phyloP scores from a whole-genome alignment of 2,888 invertebrate genomes.

The Plebejus anna region DNA sequence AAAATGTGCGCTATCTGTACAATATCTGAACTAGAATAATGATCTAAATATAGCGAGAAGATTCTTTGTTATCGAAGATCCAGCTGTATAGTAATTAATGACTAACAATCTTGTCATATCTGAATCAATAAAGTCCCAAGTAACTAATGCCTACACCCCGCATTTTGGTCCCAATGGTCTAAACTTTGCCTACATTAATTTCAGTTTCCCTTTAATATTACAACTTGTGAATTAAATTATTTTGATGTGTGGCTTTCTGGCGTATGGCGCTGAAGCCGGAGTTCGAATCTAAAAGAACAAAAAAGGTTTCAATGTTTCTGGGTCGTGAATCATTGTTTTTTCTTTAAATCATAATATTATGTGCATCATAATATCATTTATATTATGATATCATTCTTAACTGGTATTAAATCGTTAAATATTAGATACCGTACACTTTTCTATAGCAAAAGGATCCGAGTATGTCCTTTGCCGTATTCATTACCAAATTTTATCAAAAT shows the following conservation, averaged over 20 bases:
- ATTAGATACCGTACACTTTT: too few relatives aligned
- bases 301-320: not conserved
- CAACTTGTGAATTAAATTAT: conserved; percentile 11
- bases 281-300: not conserved
- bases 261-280: too few relatives aligned
- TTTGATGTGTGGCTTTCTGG: not conserved
- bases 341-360: not conserved
- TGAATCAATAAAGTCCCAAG: conserved; percentile 11
- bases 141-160: not conserved
- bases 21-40: too few relatives aligned
- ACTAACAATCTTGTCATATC: not conserved
- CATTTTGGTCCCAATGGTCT: conserved; percentile 14
- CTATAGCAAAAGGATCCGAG: too few relatives aligned
- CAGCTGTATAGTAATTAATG: not conserved
- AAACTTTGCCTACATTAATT: conserved; percentile 27
- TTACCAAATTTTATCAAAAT: too few relatives aligned
- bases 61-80: too few relatives aligned
- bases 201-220: conserved; percentile 11
- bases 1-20: not conserved
- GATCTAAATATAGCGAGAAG: too few relatives aligned
- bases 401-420: too few relatives aligned
- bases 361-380: not conserved
- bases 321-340: too few relatives aligned
- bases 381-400: not conserved
- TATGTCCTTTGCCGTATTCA: too few relatives aligned